A percentile compares a stretch with the other conserved stretches of the same genome.
Conservation (phyloP, 2,113 vertebrate genomes). For the Aix galericulata region DNA sequence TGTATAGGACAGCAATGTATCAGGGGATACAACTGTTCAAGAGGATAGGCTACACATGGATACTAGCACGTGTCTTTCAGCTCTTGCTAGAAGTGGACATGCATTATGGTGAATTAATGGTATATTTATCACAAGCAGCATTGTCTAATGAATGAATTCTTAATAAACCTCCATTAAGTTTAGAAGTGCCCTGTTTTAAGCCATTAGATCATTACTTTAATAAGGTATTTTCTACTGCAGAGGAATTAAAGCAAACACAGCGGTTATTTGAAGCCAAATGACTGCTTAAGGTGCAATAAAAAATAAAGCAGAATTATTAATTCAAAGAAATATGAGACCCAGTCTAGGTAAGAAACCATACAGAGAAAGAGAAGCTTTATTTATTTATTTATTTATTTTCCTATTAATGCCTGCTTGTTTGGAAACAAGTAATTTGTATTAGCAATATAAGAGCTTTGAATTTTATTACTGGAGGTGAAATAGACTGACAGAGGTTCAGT, state of each 20-base stretch:
- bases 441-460: background rate
- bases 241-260: slow-evolving; percentile 39
- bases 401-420: background rate
- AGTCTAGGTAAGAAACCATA: background rate
- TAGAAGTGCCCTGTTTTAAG: slow-evolving; percentile 16
- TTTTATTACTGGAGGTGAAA: background rate
- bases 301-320: slow-evolving; percentile 21
- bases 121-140: slow-evolving; percentile 16
- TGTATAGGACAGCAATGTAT: background rate
- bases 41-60: background rate
- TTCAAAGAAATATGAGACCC: background rate
- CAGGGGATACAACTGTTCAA: background rate
- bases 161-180: slow-evolving; percentile 35
- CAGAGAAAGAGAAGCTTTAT: background rate
- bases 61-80: background rate
- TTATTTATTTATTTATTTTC: background rate
- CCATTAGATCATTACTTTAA: slow-evolving; percentile 60
- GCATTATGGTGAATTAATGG: background rate
- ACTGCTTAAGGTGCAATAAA: slow-evolving; percentile 31
- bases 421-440: background rate
- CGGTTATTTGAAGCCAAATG: slow-evolving; percentile 44
- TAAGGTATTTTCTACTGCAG: slow-evolving; percentile 38
- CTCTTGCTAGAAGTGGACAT: background rate
- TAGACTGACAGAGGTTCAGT: background rate
- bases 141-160: slow-evolving; percentile 22